phyloP scores from a whole-genome alignment of 2,113 vertebrate species.

The Thymallus thymallus region DNA sequence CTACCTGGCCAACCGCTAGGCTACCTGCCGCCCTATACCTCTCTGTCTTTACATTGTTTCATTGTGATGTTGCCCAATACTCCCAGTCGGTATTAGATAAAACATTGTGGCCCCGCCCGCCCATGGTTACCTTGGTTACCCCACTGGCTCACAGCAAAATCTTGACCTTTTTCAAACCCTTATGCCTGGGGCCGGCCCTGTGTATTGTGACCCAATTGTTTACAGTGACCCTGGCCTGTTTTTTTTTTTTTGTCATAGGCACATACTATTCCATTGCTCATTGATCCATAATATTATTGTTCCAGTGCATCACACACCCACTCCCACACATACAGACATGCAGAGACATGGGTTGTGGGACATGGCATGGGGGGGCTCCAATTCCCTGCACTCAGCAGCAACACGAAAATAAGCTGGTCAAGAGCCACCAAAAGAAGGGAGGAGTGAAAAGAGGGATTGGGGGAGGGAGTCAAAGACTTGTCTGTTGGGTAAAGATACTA shows the following conservation, averaged over 20 bases:
- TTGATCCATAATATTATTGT: constrained; percentile 27
- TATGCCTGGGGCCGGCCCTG: neutral
- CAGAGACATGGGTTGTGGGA: constrained; percentile 22
- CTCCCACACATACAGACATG: constrained; percentile 20
- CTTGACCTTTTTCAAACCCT: no score
- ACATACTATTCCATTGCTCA: neutral
- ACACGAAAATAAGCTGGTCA: constrained; percentile 64
- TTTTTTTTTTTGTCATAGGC: neutral
- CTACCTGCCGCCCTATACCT: no score
- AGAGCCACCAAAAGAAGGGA: constrained; percentile 23
- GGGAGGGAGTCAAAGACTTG: constrained; percentile 2
- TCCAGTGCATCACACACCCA: neutral
- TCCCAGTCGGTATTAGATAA: no score
- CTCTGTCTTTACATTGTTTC: neutral
- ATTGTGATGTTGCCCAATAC: neutral
- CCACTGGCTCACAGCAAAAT: no score
- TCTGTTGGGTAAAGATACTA: constrained; percentile 35
- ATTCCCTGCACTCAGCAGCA: constrained; percentile 75
- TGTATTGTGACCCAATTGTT: constrained; percentile 20
- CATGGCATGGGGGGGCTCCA: constrained; percentile 49
- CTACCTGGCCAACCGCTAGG: no score
- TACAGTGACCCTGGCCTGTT: constrained; percentile 45
- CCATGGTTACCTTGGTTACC: no score
- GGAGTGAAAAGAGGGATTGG: constrained; percentile 34
- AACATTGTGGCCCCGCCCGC: no score